Percentiles rank a stretch among this genome's conserved stretches.
phyloP scores from a whole-genome alignment of 2,797 vertebrate genomes.

The Epinephelus malabaricus region DNA sequence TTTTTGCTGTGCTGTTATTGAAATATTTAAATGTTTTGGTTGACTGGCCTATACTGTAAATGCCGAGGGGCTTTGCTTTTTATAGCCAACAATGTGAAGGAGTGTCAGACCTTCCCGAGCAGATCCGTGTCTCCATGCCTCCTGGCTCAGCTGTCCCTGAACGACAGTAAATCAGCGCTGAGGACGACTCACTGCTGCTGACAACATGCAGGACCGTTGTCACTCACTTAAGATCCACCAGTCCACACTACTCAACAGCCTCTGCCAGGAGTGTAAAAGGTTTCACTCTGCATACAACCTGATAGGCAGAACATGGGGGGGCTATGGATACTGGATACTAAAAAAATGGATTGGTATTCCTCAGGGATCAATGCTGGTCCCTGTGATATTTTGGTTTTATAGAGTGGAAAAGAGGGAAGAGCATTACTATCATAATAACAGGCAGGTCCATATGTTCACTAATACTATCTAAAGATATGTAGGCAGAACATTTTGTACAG shows the following conservation, averaged over 20 bases:
- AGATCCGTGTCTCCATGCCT: background rate
- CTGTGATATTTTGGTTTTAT: background rate
- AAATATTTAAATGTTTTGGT: background rate
- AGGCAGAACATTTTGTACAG: too few species aligned
- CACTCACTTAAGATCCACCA: conserved; percentile 70
- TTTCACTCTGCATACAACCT: conserved; percentile 7
- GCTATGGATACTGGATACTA: background rate
- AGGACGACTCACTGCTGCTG: conserved; percentile 52
- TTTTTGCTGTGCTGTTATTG: background rate
- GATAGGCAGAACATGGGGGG: background rate
- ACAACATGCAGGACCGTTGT: conserved; percentile 69
- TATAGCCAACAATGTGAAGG: conserved; percentile 43
- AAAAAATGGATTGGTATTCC: background rate
- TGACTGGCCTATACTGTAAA: background rate
- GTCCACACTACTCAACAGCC: conserved; percentile 36
- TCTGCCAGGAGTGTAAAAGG: background rate
- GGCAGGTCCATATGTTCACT: too few species aligned
- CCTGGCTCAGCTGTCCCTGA: conserved; percentile 32
- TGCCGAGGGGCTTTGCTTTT: conserved; percentile 28
- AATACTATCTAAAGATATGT: too few species aligned
- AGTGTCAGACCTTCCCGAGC: conserved; percentile 8
- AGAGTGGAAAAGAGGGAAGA: background rate
- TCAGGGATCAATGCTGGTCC: background rate
- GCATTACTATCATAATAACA: too few species aligned
- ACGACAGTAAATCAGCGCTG: conserved; percentile 59